phyloP scores from a whole-genome alignment of 2,797 vertebrate genomes.

The Tinamus major region DNA sequence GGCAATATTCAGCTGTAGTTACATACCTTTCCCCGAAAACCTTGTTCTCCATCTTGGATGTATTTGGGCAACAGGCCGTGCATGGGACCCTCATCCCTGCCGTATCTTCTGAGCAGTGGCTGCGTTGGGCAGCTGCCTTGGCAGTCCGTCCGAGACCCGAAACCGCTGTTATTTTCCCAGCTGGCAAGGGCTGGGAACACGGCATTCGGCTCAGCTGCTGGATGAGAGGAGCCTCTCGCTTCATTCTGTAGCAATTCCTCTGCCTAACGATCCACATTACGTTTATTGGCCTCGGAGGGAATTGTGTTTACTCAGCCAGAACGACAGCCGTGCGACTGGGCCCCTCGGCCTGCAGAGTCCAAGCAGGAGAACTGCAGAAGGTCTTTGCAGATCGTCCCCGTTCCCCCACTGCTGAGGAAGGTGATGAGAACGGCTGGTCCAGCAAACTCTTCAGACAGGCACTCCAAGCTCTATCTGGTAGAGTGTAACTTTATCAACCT shows the following conservation, averaged over 20 bases:
- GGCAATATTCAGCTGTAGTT: neutral
- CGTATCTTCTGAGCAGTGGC: neutral
- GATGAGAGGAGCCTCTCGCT: neutral
- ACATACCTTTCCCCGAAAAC: neutral
- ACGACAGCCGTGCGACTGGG: fast-evolving
- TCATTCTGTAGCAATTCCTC: neutral
- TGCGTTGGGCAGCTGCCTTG: neutral
- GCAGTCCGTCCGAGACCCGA: neutral
- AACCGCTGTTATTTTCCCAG: neutral
- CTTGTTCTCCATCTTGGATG: neutral
- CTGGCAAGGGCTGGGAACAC: neutral
- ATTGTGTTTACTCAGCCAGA: neutral
- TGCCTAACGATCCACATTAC: neutral
- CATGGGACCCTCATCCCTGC: neutral
- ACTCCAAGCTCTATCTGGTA: neutral
- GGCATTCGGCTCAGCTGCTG: neutral
- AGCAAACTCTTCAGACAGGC: neutral
- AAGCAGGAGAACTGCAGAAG: neutral
- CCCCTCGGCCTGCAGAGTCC: neutral
- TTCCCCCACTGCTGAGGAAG: neutral
- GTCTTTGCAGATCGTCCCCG: neutral
- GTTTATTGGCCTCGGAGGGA: neutral
- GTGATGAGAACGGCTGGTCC: neutral
- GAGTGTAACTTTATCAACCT: neutral
- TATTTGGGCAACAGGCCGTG: neutral